A percentile compares a stretch with the other conserved stretches of the same genome.
Evolutionary conservation across 2,888 invertebrate species (phyloP).

Genomic region (Acanthopleura granulata): DNA sequence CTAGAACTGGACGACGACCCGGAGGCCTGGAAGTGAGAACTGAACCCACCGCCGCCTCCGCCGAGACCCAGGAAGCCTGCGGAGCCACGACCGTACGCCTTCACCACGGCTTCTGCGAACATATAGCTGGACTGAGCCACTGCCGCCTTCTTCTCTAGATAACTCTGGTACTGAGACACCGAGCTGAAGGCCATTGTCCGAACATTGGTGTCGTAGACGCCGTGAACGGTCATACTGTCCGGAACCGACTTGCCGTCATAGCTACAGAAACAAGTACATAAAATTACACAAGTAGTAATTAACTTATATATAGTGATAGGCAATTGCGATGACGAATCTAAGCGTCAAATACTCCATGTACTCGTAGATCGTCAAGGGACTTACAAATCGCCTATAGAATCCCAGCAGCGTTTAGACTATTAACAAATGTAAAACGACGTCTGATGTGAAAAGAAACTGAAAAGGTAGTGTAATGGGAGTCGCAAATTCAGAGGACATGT

Average conservation of each 20-base stretch:
- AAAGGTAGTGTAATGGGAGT: too few relatives aligned
- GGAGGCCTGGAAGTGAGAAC: neutral
- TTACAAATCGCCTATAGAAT: too few relatives aligned
- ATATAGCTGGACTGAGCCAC: slow-evolving; percentile 27
- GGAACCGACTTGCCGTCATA: slow-evolving; percentile 25
- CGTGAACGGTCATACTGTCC: slow-evolving; percentile 29
- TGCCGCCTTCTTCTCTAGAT: slow-evolving; percentile 26
- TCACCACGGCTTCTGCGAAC: slow-evolving; percentile 18
- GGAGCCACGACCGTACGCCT: slow-evolving; percentile 3
- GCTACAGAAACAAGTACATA: slow-evolving; percentile 10
- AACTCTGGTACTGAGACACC: slow-evolving; percentile 22
- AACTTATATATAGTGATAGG: too few relatives aligned
- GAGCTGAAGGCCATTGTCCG: slow-evolving; percentile 28
- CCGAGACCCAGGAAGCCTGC: slow-evolving; percentile 14
- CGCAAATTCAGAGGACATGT: too few relatives aligned
- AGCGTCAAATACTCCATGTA: too few relatives aligned
- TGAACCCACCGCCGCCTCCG: slow-evolving; percentile 16
- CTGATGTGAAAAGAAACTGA: too few relatives aligned
- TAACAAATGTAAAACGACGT: too few relatives aligned
- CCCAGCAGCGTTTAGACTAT: too few relatives aligned
- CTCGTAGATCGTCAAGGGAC: too few relatives aligned
- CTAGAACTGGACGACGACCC: neutral
- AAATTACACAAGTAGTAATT: neutral
- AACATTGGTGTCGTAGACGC: slow-evolving; percentile 29
- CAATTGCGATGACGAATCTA: too few relatives aligned